Base-by-base conservation (phyloP, 2,113 vertebrate genomes). In the Candoia aspera region DNA sequence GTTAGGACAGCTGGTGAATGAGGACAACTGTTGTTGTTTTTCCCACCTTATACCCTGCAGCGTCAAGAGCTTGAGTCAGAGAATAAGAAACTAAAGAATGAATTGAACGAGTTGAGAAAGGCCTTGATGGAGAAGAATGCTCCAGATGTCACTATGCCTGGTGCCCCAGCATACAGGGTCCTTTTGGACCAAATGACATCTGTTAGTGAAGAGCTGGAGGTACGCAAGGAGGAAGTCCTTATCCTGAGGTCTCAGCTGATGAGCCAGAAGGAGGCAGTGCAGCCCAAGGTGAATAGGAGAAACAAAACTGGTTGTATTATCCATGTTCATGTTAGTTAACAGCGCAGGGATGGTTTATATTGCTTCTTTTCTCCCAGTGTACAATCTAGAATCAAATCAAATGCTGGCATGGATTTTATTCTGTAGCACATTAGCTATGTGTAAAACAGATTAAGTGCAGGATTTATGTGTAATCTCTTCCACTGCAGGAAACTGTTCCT, bases 31-130 rank as follows among this genome's bases (percentile, higher is more conserved):
- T 29, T 90, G 92, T 0, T 95, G 93, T 95, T 64, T 49, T 53
- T 59, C 46, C 59, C 62, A 64, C 24, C 26, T 64, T 26, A 12
- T 64, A 4, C 64, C 10, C 86, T 93, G 60, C 93, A 99, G 99
- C 99, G 99, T 86, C 99, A 99, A 96, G 99, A 99, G 92, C 98
- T 99, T 53, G 99, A 99, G 94, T 99, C 99, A 0, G 99, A 99
- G 97, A 99, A 99, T 95, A 99, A 99, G 97, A 99, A 99, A 91
- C 97, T 99, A 95, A 99, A 98, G 95, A 99, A 99, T 11, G 97
- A 99, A 93, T 96, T 99, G 95, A 98, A 98, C 15, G 98, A 99
- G 96, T 98, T 99, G 94, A 98, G 99, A 93, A 98, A 98, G 93
- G 98, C 98, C 6, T 97, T 99, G 29, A 97, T 98, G 79, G 98